Evolutionary conservation across 2,113 vertebrate genomes (phyloP), one percentile per base, ranked within the genome.

Genomic region (Mastomys natalensis): DNA sequence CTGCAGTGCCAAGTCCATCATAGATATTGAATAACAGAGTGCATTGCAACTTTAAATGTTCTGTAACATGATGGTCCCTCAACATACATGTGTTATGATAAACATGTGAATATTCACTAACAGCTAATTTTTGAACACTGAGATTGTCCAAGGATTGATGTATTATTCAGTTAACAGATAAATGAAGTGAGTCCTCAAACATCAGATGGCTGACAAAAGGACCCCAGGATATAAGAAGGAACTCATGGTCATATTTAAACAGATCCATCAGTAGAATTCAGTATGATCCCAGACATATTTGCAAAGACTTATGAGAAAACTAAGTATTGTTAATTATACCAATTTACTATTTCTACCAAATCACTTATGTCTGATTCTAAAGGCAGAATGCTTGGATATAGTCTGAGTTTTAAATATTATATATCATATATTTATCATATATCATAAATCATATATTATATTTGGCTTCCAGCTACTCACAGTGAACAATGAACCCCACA

Each of bases 401-500:
- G 22, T 90, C n/a, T n/a, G 19, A 55, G 16, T 73, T 89, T 95
- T 86, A 95, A 95, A 48, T 89, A 82, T 73, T 81, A 90, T 86
- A 73, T n/a, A n/a, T n/a, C n/a, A n/a, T n/a, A n/a, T n/a, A n/a
- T n/a, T 43, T 4, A 31, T 66, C 48, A 31, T 66, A 66, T 66
- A 87, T 76, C 80, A 92, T 92, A 19, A 81, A 72, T 45, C 48
- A 48, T 4, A 58, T 58, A 19, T 78, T 5, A 48, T 89, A 90
- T 45, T 40, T 66, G 78, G 40, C 37, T 48, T 93, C 78, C 58
- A 92, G 45, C 29, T 53, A 89, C 89, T 96, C 51, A 55, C 70
- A 90, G 9, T 73, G 26, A 68, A 60, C 34, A 48, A 45, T 90
- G 48, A 80, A 53, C 43, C n/a, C 64, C n/a, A 90, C 10, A 45